A percentile compares a stretch with the other conserved stretches of the same genome.
Evolutionary conservation across 2,888 invertebrate species (phyloP).

Genomic region (Meandrusa payeni): DNA sequence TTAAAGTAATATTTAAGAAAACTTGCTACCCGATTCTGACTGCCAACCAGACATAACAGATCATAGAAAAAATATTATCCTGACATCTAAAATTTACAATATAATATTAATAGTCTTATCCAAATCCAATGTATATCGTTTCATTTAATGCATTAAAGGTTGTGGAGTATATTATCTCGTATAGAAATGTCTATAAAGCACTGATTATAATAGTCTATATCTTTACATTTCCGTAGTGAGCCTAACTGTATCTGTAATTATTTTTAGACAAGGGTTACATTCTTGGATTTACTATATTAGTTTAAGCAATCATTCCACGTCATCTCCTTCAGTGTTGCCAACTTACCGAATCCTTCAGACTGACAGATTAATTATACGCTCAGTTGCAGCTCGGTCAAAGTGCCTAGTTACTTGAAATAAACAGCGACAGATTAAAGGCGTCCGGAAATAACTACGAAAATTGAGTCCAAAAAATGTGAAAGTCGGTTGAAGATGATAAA

Average conservation of each 20-base stretch:
- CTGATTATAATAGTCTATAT: too few relatives aligned
- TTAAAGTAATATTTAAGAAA: too few relatives aligned
- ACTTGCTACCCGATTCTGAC: too few relatives aligned
- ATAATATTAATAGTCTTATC: too few relatives aligned
- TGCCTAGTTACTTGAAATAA: conserved; percentile 10
- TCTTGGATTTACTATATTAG: conserved; percentile 1
- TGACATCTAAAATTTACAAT: too few relatives aligned
- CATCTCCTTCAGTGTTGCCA: conserved; percentile 3
- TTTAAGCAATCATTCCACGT: conserved; percentile 13
- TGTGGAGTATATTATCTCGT: too few relatives aligned
- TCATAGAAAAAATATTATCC: too few relatives aligned
- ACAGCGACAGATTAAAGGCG: neutral
- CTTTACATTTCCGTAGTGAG: neutral
- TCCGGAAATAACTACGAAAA: conserved; percentile 7
- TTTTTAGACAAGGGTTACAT: conserved; percentile 9
- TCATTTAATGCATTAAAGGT: too few relatives aligned
- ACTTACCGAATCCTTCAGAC: conserved; percentile 4
- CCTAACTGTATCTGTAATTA: conserved; percentile 11
- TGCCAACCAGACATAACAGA: too few relatives aligned
- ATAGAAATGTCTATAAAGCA: too few relatives aligned
- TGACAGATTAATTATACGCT: conserved; percentile 23
- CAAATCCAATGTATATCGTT: too few relatives aligned
- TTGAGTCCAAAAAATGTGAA: conserved; percentile 9
- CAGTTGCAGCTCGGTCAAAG: conserved; percentile 6
- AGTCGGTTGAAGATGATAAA: conserved; percentile 14